Percentiles rank a stretch among this genome's conserved stretches.
Conservation (phyloP, 2,797 vertebrate species). For the Acestrorhynchus altus region DNA sequence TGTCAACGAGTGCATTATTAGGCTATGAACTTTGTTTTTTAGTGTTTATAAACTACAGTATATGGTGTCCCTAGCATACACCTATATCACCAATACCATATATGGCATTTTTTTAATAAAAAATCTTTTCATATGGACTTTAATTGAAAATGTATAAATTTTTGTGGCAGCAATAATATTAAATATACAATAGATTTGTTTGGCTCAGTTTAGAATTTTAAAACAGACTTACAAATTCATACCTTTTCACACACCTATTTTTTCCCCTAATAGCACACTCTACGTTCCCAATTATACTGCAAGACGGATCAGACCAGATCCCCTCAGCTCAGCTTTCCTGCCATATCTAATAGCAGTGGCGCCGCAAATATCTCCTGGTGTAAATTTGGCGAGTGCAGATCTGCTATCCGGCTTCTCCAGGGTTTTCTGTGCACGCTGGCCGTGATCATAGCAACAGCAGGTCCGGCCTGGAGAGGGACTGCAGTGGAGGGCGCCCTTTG, state of each 20-base stretch:
- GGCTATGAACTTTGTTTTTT: too few species aligned
- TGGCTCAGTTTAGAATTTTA: too few species aligned
- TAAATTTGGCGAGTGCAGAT: constrained; percentile 25
- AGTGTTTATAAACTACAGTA: too few species aligned
- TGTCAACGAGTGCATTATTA: too few species aligned
- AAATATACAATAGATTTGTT: too few species aligned
- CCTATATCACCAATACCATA: too few species aligned
- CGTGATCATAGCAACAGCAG: constrained; percentile 50
- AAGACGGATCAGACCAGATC: not conserved
- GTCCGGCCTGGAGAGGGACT: constrained; percentile 13
- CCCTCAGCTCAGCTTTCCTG: not conserved
- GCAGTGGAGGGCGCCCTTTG: constrained; percentile 38
- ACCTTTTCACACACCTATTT: not conserved
- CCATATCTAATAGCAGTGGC: not conserved
- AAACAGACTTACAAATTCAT: not conserved
- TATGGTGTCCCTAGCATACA: too few species aligned
- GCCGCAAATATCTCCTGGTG: constrained; percentile 16
- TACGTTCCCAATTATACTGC: not conserved
- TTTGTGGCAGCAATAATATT: too few species aligned
- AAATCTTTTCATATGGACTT: too few species aligned
- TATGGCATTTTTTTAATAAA: too few species aligned
- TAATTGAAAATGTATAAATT: too few species aligned
- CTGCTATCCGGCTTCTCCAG: not conserved
- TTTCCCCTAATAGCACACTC: not conserved
- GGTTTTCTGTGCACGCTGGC: not conserved